Conservation (phyloP, 2,113 vertebrate genomes). For the Syngnathoides biaculeatus region DNA sequence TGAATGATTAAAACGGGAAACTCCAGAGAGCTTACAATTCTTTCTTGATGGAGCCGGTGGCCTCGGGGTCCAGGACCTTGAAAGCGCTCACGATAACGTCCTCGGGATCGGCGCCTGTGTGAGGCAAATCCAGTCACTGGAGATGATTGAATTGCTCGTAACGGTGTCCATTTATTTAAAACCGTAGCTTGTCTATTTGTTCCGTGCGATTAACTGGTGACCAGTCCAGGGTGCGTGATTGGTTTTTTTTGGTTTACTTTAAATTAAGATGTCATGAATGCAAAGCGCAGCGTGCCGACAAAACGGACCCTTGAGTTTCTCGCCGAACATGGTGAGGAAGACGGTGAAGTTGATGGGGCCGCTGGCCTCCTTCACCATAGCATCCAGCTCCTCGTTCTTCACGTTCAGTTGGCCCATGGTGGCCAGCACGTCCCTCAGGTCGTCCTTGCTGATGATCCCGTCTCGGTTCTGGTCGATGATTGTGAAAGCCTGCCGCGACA, state of each 20-base stretch:
- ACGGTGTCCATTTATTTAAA: not conserved
- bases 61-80: slow-evolving; percentile 88
- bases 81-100: slow-evolving; percentile 88
- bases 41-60: slow-evolving; percentile 85
- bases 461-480: slow-evolving; percentile 94
- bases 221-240: no score
- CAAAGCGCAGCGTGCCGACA: not conserved
- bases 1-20: not conserved
- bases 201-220: no score
- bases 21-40: slow-evolving; percentile 76
- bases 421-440: slow-evolving; percentile 85
- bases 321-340: slow-evolving; percentile 92
- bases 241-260: no score
- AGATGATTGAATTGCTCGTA: not conserved
- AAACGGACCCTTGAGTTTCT: slow-evolving; percentile 88
- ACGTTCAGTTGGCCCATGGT: slow-evolving; percentile 89
- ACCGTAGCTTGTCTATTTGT: no score
- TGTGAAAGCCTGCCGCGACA: slow-evolving; percentile 81
- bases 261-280: not conserved
- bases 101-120: slow-evolving; percentile 85
- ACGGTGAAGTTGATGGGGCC: slow-evolving; percentile 94
- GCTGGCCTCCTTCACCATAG: slow-evolving; percentile 90
- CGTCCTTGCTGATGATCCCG: slow-evolving; percentile 90
- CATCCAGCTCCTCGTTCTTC: slow-evolving; percentile 88
- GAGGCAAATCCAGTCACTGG: not conserved